Conservation (phyloP, 2,113 vertebrate genomes). For the Uria lomvia region DNA sequence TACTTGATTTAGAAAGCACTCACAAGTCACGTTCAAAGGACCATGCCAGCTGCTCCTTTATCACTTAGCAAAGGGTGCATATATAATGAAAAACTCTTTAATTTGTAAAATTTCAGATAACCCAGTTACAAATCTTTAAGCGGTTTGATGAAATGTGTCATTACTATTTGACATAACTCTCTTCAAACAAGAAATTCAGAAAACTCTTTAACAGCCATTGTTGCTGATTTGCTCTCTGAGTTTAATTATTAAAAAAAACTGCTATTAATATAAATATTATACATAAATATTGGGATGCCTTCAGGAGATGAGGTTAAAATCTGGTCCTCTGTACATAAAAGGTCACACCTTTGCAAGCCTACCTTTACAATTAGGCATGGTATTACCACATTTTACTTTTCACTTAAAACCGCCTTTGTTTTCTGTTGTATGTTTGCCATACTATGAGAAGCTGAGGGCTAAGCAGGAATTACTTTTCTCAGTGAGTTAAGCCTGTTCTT, state of each 20-base stretch:
- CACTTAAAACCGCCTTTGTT: neutral
- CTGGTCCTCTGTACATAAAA: neutral
- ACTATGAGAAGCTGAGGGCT: neutral
- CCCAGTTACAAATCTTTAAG: neutral
- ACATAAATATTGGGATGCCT: slow-evolving; percentile 38
- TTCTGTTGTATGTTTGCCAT: neutral
- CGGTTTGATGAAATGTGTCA: neutral
- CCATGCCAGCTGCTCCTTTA: neutral
- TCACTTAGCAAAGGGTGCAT: neutral
- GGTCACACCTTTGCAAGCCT: neutral
- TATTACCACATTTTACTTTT: neutral
- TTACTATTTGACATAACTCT: neutral
- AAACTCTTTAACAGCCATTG: neutral
- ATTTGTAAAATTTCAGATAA: neutral
- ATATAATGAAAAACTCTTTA: neutral
- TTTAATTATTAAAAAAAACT: neutral
- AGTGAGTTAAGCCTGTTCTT: neutral
- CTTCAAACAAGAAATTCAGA: neutral
- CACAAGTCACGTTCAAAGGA: neutral
- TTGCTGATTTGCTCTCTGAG: neutral
- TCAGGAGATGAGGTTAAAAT: neutral
- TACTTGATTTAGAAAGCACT: neutral
- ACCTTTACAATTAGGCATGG: neutral
- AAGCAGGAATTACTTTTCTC: neutral
- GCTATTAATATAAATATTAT: slow-evolving; percentile 56